Evolutionary conservation across 2,113 vertebrate genomes (phyloP).

Genomic region (Sinosuthora webbiana): DNA sequence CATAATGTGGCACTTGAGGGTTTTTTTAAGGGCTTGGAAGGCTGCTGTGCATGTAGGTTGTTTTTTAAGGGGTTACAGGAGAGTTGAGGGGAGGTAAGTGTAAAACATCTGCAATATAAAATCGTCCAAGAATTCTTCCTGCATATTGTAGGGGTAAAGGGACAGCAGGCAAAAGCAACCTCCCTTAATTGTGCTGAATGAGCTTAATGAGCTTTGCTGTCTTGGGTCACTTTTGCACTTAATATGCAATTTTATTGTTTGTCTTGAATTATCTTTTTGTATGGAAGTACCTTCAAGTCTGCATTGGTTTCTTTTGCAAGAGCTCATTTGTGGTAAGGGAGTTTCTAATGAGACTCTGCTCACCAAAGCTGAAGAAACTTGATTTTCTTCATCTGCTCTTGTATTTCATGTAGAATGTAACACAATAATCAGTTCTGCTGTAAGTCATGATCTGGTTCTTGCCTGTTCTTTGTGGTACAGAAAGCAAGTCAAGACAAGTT

Average conservation of each 20-base stretch:
- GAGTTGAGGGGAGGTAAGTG: neutral
- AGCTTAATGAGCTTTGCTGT: neutral
- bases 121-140: neutral
- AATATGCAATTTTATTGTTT: neutral
- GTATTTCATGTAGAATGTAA: neutral
- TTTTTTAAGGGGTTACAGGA: neutral
- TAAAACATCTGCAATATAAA: neutral
- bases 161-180: neutral
- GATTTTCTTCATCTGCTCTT: neutral
- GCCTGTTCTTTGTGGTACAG: neutral
- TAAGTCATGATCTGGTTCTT: neutral
- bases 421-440: neutral
- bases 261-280: neutral
- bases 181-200: neutral
- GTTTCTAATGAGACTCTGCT: neutral
- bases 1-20: neutral
- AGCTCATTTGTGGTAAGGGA: neutral
- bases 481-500: neutral
- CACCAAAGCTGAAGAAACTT: neutral
- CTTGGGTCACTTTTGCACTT: neutral
- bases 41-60: neutral
- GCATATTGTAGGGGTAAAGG: neutral
- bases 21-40: neutral
- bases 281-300: neutral
- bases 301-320: neutral